Evolutionary conservation across 53 echinoderm and acorn worm species (phyloP).

Genomic region (Paracentrotus lividus): DNA sequence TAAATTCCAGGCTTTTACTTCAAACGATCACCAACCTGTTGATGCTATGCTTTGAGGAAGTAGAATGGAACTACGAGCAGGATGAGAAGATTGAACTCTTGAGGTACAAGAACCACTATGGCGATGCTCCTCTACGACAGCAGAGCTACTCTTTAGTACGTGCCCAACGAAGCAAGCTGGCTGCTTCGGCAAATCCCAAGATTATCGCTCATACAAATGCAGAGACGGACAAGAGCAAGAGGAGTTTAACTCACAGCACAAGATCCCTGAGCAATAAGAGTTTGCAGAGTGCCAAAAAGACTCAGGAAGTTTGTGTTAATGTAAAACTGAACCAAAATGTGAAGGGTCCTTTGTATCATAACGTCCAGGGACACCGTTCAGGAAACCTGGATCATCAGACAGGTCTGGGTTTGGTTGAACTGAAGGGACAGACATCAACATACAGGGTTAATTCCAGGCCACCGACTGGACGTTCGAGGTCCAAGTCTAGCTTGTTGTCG

Average conservation of each 20-base stretch:
- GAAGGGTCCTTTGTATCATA: constrained; percentile 93
- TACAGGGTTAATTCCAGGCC: constrained; percentile 56
- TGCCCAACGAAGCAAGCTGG: constrained; percentile 90
- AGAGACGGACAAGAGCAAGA: constrained; percentile 21
- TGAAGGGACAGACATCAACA: constrained; percentile 61
- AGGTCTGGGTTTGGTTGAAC: constrained; percentile 44
- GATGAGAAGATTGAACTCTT: constrained; percentile 95
- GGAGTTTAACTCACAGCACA: constrained; percentile 80
- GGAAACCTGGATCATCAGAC: constrained; percentile 42
- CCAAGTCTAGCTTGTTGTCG: not conserved
- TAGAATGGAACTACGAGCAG: constrained; percentile 93
- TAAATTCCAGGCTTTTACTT: constrained; percentile 82
- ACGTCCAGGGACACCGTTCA: constrained; percentile 80
- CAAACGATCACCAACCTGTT: constrained; percentile 94
- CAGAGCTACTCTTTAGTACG: constrained; percentile 90
- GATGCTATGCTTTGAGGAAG: constrained; percentile 97
- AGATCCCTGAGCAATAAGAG: constrained; percentile 80
- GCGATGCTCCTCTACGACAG: constrained; percentile 88
- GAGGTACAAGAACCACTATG: constrained; percentile 91
- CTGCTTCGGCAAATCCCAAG: constrained; percentile 91
- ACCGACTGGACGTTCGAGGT: constrained; percentile 57
- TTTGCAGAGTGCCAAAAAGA: constrained; percentile 74
- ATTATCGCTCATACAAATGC: constrained; percentile 79
- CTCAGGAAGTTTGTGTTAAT: constrained; percentile 79
- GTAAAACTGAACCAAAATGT: constrained; percentile 83